Conservation (phyloP, 1,140 invertebrate species). For the Brachionus calyciflorus region DNA sequence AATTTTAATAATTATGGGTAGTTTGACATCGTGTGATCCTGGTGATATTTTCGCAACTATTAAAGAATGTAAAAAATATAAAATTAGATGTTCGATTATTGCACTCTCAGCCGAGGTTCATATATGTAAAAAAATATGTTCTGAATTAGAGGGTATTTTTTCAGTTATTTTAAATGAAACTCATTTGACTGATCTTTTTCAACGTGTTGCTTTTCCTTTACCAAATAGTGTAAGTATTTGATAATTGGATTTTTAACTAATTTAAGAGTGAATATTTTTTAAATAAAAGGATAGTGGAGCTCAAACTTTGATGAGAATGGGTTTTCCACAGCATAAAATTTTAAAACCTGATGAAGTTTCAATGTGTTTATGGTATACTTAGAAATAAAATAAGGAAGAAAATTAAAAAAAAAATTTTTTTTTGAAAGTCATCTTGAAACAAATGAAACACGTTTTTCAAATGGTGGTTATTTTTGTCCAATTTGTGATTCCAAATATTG, state of each 20-base stretch:
- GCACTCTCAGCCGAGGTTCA: conserved; percentile 89
- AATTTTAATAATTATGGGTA: conserved; percentile 79
- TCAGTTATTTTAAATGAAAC: conserved; percentile 83
- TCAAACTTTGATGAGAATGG: conserved; percentile 49
- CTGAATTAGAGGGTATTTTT: conserved; percentile 77
- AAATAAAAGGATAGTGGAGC: conserved; percentile 1
- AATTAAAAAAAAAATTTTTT: neutral
- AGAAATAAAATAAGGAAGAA: neutral
- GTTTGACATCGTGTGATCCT: conserved; percentile 92
- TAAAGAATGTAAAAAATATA: conserved; percentile 66
- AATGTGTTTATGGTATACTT: conserved; percentile 74
- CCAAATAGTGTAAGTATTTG: conserved; percentile 57
- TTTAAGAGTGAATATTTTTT: neutral
- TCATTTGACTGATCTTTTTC: conserved; percentile 75
- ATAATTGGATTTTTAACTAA: neutral
- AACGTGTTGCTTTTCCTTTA: conserved; percentile 77
- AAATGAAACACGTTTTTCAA: conserved; percentile 63
- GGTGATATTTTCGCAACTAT: conserved; percentile 83
- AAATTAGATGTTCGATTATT: conserved; percentile 85
- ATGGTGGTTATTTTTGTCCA: conserved; percentile 85
- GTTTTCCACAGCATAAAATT: conserved; percentile 62
- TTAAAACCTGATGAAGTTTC: conserved; percentile 59
- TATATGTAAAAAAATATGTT: conserved; percentile 78
- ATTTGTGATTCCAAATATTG: conserved; percentile 96
- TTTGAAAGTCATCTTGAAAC: conserved; percentile 60